These are phyloP conservation scores for Sarcoramphus papa DNA, from an alignment of 2,797 vertebrate species.

Conservation along the genomic window DNA sequence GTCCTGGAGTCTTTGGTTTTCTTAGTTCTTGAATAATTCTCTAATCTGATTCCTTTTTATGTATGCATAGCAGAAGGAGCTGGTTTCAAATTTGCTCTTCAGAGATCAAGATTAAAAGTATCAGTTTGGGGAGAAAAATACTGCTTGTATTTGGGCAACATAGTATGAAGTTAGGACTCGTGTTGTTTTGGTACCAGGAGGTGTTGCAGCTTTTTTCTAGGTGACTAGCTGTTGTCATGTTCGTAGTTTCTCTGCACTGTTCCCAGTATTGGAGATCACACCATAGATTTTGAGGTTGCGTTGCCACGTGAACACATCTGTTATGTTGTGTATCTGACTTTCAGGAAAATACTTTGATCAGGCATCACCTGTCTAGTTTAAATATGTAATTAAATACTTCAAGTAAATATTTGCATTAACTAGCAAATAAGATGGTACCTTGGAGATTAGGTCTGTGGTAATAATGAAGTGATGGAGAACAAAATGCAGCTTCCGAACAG, in stretches of 20 bases:
- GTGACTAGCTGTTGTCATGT: slow-evolving; percentile 16
- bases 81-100: neutral
- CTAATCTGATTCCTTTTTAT: neutral
- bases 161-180: neutral
- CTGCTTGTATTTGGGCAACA: neutral
- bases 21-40: neutral
- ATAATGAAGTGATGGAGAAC: slow-evolving; percentile 10
- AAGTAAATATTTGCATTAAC: slow-evolving; percentile 54
- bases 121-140: neutral
- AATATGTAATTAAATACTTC: slow-evolving; percentile 49
- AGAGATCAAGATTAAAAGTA: neutral
- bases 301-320: neutral
- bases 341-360: slow-evolving; percentile 36
- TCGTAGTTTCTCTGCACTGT: neutral
- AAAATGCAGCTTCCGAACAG: neutral
- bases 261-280: neutral
- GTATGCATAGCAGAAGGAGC: neutral
- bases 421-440: slow-evolving; percentile 24
- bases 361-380: slow-evolving; percentile 40
- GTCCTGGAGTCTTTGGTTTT: neutral
- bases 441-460: slow-evolving; percentile 27
- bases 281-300: neutral
- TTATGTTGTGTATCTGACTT: neutral
- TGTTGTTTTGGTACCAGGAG: neutral
- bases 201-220: neutral